Base-by-base conservation (phyloP, 2,113 vertebrate species). In the Theristicus caerulescens region DNA sequence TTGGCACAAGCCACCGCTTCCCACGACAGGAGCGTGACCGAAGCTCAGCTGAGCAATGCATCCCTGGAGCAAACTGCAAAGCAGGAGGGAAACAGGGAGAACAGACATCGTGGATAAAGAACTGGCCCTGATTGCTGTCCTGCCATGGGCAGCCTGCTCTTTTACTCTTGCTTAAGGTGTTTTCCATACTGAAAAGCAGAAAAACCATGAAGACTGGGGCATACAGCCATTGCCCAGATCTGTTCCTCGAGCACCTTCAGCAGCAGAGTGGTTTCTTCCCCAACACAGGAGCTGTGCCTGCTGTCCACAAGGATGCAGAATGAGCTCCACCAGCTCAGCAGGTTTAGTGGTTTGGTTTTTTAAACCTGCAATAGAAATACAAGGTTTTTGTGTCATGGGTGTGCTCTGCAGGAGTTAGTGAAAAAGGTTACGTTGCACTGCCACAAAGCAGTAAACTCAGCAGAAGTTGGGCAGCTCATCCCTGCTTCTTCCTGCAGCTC, bases 361-460 rank as follows among this genome's bases (percentile, higher is more conserved):
- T 27, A 57, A 47, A 52, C 20, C 29, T 54, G 27, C 42, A 49
- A 13, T 10, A 6, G 22, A 18, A 74, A 38, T 29, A 31, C 12
- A 46, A 49, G 22, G 16, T 4, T 44, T 40, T 66, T 20, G 9
- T 34, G 62, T 29, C 14, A 8, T 5, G 64, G 65, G 51, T 0
- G 0, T 6, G 16, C 11, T 51, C 55, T 40, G 46, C 29, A 89
- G 38, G 38, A 34, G 24, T 47, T 29, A 21, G 10, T 14, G 36
- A 46, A 70, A 55, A 24, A 24, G 47, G 59, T 16, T 29, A 7
- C 1, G 0, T 46, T 32, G 24, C 0, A 2, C 32, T 29, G 16
- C 29, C 36, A 24, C 20, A 55, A 44, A 66, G 19, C 24, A 40
- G 27, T 31, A 14, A 25, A 40, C 10, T 12, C 7, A 7, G 44